Evolutionary conservation across 2,888 invertebrate genomes (phyloP), one percentile per base, ranked within the genome.

Genomic region (Antheraea yamamai): DNA sequence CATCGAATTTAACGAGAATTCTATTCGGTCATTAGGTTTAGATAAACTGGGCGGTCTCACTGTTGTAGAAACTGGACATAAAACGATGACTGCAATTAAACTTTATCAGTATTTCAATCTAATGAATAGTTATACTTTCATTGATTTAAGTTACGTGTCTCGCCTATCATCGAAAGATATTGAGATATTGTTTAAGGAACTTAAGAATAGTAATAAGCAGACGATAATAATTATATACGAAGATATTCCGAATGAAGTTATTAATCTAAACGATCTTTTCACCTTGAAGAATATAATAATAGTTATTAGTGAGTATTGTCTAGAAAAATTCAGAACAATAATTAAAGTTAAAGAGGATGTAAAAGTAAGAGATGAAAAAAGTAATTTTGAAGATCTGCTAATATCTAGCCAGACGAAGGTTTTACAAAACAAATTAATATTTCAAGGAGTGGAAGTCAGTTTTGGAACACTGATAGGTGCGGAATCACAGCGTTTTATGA

Each of bases 181-280:
- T n/a, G n/a, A 35, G n/a, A 30, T 61, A 39, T 4, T 73, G 20
- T 10, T 39, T 35, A 30, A n/a, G 0, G 73, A 73, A 61, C 73
- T 73, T 30, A 39, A 39, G 39, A 39, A 39, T 39, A 39, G 39
- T 7, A 39, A 39, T 39, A 39, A 39, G 7, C 39, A 39, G 35
- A 39, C 35, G 23, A 30, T 73, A 16, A 73, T 73, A 55, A 73
- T 73, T 4, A 23, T 73, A 16, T 73, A 58, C 12, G 61, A 73
- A 73, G n/a, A 61, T 39, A 20, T 61, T n/a, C 1, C 73, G 23
- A 61, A 58, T 23, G 55, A 26, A 73, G 23, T 26, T 8, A 35
- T 55, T 7, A 35, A 30, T 30, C 23, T 39, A 39, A 39, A 39
- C 14, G n/a, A 39, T 39, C 4, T 73, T 14, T 55, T 61, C 12